Evolutionary conservation across 2,888 invertebrate species (phyloP).

Genomic region (Xylota sylvarum): DNA sequence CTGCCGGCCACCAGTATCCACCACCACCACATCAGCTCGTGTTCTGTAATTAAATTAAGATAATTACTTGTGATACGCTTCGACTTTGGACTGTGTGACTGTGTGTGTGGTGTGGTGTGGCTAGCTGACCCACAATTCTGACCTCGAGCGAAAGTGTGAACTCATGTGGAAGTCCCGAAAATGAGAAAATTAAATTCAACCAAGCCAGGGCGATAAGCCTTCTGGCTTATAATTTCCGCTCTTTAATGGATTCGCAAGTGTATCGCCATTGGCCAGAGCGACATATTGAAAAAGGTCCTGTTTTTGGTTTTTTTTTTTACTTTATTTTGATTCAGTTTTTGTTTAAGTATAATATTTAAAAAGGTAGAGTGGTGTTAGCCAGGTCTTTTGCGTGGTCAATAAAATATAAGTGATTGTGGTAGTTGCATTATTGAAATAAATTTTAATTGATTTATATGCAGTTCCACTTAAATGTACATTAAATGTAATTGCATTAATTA

Average conservation of each 20-base stretch:
- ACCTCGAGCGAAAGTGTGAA: constrained; percentile 34
- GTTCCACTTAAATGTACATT: constrained; percentile 46
- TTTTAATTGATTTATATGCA: constrained; percentile 46
- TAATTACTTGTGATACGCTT: constrained; percentile 71
- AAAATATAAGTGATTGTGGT: constrained; percentile 1
- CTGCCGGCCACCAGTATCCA: not conserved
- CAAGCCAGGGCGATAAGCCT: constrained; percentile 60
- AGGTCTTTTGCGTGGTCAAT: not conserved
- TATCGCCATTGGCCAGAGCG: constrained; percentile 5
- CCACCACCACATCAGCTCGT: constrained; percentile 3
- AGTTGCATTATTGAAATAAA: constrained; percentile 24
- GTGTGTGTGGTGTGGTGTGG: not conserved
- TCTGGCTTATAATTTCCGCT: constrained; percentile 72
- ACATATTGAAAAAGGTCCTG: not conserved
- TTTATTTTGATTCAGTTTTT: constrained; percentile 1
- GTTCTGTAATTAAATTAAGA: constrained; percentile 73
- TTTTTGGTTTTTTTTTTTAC: not conserved
- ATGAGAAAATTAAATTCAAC: constrained; percentile 60
- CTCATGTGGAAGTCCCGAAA: constrained; percentile 43
- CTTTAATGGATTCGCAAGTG: constrained; percentile 57
- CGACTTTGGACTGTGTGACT: constrained; percentile 24
- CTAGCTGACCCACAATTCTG: not conserved
- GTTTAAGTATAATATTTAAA: constrained; percentile 30
- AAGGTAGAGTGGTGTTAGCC: not conserved
- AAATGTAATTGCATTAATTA: constrained; percentile 66